Base-by-base conservation (phyloP, 2,113 vertebrate genomes). In the Passer domesticus region DNA sequence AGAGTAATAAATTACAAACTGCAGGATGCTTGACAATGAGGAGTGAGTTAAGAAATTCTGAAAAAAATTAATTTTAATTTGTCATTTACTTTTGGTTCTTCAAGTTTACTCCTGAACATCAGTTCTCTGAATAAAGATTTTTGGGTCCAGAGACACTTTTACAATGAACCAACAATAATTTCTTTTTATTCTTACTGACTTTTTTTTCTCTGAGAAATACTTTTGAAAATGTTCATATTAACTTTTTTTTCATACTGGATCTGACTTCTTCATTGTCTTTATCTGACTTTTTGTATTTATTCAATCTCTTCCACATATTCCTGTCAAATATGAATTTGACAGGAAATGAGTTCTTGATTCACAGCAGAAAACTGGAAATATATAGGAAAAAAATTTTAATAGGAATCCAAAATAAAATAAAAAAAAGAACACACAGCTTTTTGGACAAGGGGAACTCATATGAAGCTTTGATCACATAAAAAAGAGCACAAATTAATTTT, bases 391-490 rank as follows among this genome's bases (percentile, higher is more conserved):
- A n/a, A 49, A 31, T 13, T 8, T 8, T 33, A 6, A 33, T 11
- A 75, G 8, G 16, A 25, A 37, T 60, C 7, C 35, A 43, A 24
- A 59, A 16, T 6, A 25, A 13, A 41, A 14, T 37, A 13, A 11
- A 3, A 5, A 30, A 16, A 28, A 35, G 46, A 30, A 5, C 3
- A 1, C 35, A 13, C 2, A 31, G n/a, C 2, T 69, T 68, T 87
- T n/a, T 43, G 74, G 25, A 37, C 7, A n/a, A 78, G 69, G 5
- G 6, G 41, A 66, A 80, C 4, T 63, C 14, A 19, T 87, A 76
- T 76, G 75, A 96, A 94, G 37, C 43, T 96, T 96, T 77, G 15
- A 39, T 46, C n/a, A 81, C 35, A 87, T 85, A 94, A 97, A 89
- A 15, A 91, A 94, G 82, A 73, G 46, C 37, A 92, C 86, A 87